phyloP scores from a whole-genome alignment of 2,797 vertebrate genomes.

The Balearica regulorum region DNA sequence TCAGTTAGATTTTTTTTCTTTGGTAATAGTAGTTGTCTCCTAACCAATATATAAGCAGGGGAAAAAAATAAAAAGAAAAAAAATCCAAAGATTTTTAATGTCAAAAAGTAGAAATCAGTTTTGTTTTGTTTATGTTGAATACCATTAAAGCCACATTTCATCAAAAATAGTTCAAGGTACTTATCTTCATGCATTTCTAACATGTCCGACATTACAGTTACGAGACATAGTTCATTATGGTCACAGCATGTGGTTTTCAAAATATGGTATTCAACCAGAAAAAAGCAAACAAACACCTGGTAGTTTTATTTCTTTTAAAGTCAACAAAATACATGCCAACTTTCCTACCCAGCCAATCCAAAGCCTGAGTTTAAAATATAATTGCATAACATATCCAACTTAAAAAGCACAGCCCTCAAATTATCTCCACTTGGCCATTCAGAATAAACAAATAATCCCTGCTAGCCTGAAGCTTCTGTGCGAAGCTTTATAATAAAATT shows the following conservation, averaged over 20 bases:
- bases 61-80: background rate
- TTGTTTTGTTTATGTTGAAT: background rate
- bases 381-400: background rate
- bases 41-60: background rate
- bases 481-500: slow-evolving; percentile 24
- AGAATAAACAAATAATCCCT: slow-evolving; percentile 31
- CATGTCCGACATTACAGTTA: slow-evolving; percentile 18
- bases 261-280: background rate
- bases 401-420: background rate
- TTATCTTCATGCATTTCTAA: slow-evolving; percentile 23
- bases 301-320: slow-evolving; percentile 30
- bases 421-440: background rate
- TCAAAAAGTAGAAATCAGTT: background rate
- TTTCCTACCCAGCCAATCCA: background rate
- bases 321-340: slow-evolving; percentile 28
- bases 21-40: background rate
- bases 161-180: slow-evolving; percentile 26
- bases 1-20: background rate
- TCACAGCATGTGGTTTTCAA: slow-evolving; percentile 26
- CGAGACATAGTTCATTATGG: slow-evolving; percentile 29
- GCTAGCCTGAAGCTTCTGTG: slow-evolving; percentile 39
- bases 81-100: background rate
- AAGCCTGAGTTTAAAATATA: slow-evolving; percentile 16
- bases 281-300: slow-evolving; percentile 39
- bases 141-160: background rate